Evolutionary conservation across 2,797 vertebrate species (phyloP).

Genomic region (Limosa lapponica): DNA sequence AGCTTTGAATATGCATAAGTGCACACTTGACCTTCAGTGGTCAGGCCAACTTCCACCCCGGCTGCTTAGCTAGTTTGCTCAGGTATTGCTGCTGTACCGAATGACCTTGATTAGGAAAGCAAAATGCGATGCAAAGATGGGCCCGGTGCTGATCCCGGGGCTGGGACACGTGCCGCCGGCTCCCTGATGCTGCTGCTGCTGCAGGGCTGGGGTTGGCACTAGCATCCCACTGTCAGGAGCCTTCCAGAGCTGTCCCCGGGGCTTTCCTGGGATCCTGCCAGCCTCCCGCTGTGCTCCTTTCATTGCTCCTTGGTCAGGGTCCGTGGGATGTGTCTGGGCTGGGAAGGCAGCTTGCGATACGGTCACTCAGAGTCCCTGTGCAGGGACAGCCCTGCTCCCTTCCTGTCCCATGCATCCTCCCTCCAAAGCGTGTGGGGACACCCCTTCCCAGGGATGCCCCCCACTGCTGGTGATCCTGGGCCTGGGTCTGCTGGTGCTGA

Average conservation of each 20-base stretch:
- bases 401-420: neutral
- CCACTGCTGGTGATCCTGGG: fast-evolving
- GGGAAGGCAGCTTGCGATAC: neutral
- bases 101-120: conserved; percentile 65
- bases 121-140: neutral
- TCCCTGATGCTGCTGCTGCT: neutral
- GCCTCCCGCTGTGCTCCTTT: neutral
- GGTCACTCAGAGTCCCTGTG: neutral
- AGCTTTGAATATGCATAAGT: conserved; percentile 99
- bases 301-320: neutral
- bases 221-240: neutral
- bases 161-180: fast-evolving
- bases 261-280: neutral
- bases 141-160: neutral
- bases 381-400: neutral
- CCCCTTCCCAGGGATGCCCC: neutral
- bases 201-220: neutral
- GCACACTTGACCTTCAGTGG: conserved; percentile 98
- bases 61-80: conserved; percentile 74
- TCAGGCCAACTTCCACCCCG: conserved; percentile 80
- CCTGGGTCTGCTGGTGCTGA: neutral
- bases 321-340: neutral
- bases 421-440: fast-evolving
- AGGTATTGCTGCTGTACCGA: conserved; percentile 57
- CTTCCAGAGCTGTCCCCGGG: neutral